Evolutionary conservation across 2,797 vertebrate genomes (phyloP).

Genomic region (Apogon hyalosoma): DNA sequence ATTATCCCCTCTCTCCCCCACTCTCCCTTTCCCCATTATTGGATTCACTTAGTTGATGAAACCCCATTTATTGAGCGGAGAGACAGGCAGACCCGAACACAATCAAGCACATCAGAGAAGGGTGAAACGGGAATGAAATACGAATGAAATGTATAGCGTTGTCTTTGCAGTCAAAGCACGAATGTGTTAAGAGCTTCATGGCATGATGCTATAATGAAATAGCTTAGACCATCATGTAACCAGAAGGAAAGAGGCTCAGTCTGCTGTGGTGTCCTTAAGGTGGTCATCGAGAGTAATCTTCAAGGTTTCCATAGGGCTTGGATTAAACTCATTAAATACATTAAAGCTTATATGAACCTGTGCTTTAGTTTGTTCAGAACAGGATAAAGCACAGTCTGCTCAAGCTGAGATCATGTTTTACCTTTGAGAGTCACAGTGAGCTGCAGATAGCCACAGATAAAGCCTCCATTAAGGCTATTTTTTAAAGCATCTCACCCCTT

Average conservation of each 20-base stretch:
- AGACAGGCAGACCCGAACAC: constrained; percentile 32
- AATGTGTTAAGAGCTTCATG: constrained; percentile 38
- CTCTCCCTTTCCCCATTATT: constrained; percentile 66
- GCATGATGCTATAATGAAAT: constrained; percentile 52
- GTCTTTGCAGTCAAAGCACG: constrained; percentile 50
- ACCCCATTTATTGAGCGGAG: constrained; percentile 57
- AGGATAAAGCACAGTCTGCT: constrained; percentile 21
- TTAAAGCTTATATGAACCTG: constrained; percentile 19
- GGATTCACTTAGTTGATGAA: constrained; percentile 73
- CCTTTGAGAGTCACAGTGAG: constrained; percentile 49
- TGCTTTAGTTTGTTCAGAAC: constrained; percentile 39
- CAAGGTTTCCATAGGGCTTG: neutral
- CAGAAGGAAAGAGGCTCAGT: constrained; percentile 25
- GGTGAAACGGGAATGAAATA: constrained; percentile 32
- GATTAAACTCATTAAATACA: constrained; percentile 20
- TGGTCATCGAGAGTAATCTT: neutral
- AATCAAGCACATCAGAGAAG: constrained; percentile 55
- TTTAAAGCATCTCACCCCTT: constrained; percentile 77
- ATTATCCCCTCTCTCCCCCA: constrained; percentile 50
- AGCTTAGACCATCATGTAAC: constrained; percentile 36
- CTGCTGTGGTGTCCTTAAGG: constrained; percentile 21
- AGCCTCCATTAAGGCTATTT: constrained; percentile 80
- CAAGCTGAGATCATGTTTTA: constrained; percentile 38
- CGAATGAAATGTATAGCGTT: constrained; percentile 23
- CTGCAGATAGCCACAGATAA: constrained; percentile 76